Evolutionary conservation across 2,888 invertebrate species (phyloP).

Genomic region (Tuta absoluta): DNA sequence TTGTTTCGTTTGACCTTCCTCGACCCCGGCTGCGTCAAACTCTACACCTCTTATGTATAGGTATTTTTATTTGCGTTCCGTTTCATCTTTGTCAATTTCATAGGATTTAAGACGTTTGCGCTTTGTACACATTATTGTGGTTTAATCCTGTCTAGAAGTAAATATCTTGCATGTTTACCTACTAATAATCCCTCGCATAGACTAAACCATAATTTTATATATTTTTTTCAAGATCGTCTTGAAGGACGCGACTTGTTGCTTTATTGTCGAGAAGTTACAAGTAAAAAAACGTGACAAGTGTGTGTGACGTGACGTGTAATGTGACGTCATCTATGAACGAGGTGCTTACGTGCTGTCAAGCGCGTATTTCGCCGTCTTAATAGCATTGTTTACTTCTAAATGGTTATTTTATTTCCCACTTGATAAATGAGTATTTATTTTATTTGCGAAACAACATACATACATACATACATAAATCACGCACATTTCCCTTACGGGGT

Average conservation of each 20-base stretch:
- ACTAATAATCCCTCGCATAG: no score
- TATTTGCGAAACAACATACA: no score
- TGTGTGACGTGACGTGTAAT: neutral
- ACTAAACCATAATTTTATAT: no score
- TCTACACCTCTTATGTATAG: neutral
- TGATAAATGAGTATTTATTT: no score
- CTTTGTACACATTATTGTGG: no score
- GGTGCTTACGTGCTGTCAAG: neutral
- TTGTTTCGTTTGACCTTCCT: slow-evolving; percentile 7
- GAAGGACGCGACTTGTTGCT: slow-evolving; percentile 21
- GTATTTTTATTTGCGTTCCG: slow-evolving; percentile 16
- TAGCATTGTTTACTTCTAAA: neutral
- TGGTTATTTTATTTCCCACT: neutral
- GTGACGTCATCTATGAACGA: neutral
- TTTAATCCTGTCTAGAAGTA: no score
- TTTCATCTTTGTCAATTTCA: neutral
- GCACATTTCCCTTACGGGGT: no score
- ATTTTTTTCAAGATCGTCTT: no score
- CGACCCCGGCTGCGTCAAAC: slow-evolving; percentile 19
- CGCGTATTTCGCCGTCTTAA: slow-evolving; percentile 3
- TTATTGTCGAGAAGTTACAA: slow-evolving; percentile 12
- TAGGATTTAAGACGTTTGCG: no score
- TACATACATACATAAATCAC: no score
- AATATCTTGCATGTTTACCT: no score
- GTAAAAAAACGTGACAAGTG: slow-evolving; percentile 9